These are phyloP conservation scores for Andrena bicolor DNA, from an alignment of 2,888 invertebrate genomes.

Conservation along the genomic window DNA sequence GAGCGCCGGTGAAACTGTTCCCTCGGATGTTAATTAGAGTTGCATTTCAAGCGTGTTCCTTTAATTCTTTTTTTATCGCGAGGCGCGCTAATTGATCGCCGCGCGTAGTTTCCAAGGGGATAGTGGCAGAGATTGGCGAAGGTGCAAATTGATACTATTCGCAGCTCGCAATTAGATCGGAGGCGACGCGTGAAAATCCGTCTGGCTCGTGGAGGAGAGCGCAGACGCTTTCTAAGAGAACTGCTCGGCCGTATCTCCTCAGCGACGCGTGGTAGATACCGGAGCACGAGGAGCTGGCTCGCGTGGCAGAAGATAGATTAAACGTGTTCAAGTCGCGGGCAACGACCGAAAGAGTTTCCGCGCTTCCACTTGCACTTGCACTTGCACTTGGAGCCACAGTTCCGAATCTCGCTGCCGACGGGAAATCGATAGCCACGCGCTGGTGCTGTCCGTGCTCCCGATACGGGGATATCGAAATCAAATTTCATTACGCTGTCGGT, in stretches of 20 bases:
- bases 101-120: neutral
- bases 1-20: neutral
- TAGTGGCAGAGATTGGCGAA: neutral
- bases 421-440: constrained; percentile 58
- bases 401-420: constrained; percentile 26
- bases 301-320: constrained; percentile 66
- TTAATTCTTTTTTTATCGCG: neutral
- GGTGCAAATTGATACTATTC: constrained; percentile 8
- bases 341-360: constrained; percentile 62
- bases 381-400: constrained; percentile 52
- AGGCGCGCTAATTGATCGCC: neutral
- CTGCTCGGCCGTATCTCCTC: constrained; percentile 32
- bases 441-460: neutral
- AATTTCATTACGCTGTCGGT: neutral
- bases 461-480: neutral
- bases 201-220: constrained; percentile 1
- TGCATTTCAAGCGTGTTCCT: neutral
- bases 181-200: constrained; percentile 33
- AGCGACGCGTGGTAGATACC: constrained; percentile 53
- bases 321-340: constrained; percentile 58
- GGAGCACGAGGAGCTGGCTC: constrained; percentile 50
- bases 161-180: neutral
- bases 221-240: constrained; percentile 26
- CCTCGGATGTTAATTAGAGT: neutral
- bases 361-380: constrained; percentile 64